phyloP scores from a whole-genome alignment of 2,113 vertebrate genomes.

The Sialia sialis region DNA sequence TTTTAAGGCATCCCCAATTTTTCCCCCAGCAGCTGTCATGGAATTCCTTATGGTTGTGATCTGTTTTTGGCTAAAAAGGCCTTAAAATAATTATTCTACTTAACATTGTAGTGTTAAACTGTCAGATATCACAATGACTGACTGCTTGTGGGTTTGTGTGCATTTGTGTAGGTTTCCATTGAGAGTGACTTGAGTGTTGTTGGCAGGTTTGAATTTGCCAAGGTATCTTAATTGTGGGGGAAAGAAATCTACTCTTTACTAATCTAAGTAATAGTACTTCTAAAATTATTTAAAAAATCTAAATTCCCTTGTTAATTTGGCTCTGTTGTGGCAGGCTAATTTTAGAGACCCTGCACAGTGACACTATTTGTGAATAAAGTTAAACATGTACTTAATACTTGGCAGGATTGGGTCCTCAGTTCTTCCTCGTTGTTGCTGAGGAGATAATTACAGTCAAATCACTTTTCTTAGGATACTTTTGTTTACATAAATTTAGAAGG shows the following conservation, averaged over 20 bases:
- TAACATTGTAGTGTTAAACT: background rate
- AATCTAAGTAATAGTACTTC: background rate
- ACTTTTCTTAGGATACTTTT: background rate
- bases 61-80: background rate
- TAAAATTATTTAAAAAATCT: background rate
- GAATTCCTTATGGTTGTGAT: background rate
- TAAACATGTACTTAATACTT: background rate
- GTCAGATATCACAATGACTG: accelerated
- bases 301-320: background rate
- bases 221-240: background rate
- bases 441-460: background rate
- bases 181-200: background rate
- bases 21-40: accelerated
- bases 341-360: background rate
- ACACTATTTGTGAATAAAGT: background rate
- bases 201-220: background rate
- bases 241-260: background rate
- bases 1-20: accelerated
- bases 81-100: background rate
- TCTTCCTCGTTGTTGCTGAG: background rate
- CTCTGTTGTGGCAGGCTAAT: background rate
- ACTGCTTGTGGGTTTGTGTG: accelerated
- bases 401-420: background rate
- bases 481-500: background rate
- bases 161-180: background rate